A percentile compares a stretch with the other conserved stretches of the same genome.
Evolutionary conservation across 2,797 vertebrate genomes (phyloP).

Genomic region (Odontamblyopus lacepedii): DNA sequence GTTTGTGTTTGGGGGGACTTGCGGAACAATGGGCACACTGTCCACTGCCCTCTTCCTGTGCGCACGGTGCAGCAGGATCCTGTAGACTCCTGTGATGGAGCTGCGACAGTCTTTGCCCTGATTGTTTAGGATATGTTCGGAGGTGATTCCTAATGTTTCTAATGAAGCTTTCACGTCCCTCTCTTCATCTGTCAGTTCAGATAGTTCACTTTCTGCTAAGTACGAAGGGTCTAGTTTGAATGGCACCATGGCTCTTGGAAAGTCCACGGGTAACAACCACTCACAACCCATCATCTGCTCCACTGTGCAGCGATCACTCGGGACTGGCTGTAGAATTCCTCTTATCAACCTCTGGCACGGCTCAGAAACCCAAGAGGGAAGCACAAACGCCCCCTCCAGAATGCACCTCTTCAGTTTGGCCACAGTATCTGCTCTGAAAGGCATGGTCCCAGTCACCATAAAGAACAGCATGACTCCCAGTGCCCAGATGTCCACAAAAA

Average conservation of each 20-base stretch:
- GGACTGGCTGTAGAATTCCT: slow-evolving; percentile 86
- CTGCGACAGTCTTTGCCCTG: slow-evolving; percentile 87
- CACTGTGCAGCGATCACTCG: slow-evolving; percentile 83
- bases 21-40: slow-evolving; percentile 76
- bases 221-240: slow-evolving; percentile 90
- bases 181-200: slow-evolving; percentile 84
- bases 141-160: slow-evolving; percentile 87
- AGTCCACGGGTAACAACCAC: slow-evolving; percentile 89
- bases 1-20: slow-evolving; percentile 60
- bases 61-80: slow-evolving; percentile 89
- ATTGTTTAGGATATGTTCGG: slow-evolving; percentile 91
- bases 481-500: slow-evolving; percentile 94
- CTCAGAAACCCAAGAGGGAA: slow-evolving; percentile 85
- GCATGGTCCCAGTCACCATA: slow-evolving; percentile 91
- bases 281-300: slow-evolving; percentile 90
- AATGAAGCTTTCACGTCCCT: slow-evolving; percentile 84
- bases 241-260: slow-evolving; percentile 84
- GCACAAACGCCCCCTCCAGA: slow-evolving; percentile 85
- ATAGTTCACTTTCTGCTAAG: slow-evolving; percentile 74
- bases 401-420: slow-evolving; percentile 94
- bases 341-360: slow-evolving; percentile 88
- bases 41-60: slow-evolving; percentile 87
- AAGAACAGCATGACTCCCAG: slow-evolving; percentile 95
- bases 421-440: slow-evolving; percentile 93
- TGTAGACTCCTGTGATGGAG: slow-evolving; percentile 90